Conservation (phyloP, 2,797 vertebrate species). For the Caiman crocodilus region DNA sequence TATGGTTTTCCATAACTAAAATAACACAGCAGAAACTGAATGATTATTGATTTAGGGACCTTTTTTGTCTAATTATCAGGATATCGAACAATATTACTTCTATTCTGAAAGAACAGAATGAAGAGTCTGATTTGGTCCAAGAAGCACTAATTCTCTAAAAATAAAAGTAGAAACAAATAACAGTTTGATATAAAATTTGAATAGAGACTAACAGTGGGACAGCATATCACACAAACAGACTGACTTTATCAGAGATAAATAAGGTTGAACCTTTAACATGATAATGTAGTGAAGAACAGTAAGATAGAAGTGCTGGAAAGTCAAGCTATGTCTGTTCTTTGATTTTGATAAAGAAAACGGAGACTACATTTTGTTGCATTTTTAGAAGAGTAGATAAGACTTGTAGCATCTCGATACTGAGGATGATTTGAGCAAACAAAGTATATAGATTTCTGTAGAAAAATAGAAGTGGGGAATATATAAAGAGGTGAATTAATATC, state of each 20-base stretch:
- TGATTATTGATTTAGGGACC: fast-evolving
- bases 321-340: neutral
- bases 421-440: neutral
- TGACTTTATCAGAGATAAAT: neutral
- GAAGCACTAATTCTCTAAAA: neutral
- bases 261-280: neutral
- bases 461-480: neutral
- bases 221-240: neutral
- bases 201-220: neutral
- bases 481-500: neutral
- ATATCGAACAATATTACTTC: fast-evolving
- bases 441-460: neutral
- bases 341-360: neutral
- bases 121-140: neutral
- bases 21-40: neutral
- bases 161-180: neutral
- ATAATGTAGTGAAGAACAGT: neutral
- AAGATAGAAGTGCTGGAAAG: neutral
- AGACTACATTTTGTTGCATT: neutral
- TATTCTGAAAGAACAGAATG: fast-evolving
- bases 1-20: neutral
- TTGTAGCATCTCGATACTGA: neutral
- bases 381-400: neutral
- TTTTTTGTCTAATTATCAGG: neutral
- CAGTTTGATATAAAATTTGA: fast-evolving